Evolutionary conservation across 2,888 invertebrate species (phyloP).

Genomic region (Stenichneumon culpator): DNA sequence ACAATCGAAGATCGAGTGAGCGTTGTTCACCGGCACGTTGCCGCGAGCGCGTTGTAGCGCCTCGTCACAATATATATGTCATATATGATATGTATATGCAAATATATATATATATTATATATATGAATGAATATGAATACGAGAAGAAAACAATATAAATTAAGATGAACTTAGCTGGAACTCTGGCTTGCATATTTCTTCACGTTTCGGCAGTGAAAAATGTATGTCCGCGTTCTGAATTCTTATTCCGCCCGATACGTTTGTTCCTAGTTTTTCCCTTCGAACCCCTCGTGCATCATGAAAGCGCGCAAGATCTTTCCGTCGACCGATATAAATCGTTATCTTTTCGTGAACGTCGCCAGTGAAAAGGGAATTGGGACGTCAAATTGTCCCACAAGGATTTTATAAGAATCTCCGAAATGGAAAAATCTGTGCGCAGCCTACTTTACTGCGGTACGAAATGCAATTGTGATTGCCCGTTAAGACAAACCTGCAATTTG

Average conservation of each 20-base stretch:
- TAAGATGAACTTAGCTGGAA: constrained; percentile 65
- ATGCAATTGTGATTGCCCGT: constrained; percentile 13
- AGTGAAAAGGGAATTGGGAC: no score
- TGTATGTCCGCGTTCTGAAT: constrained; percentile 69
- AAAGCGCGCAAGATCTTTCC: not conserved
- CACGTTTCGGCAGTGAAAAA: constrained; percentile 67
- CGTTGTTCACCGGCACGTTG: no score
- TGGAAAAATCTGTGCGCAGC: not conserved
- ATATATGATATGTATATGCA: constrained; percentile 65
- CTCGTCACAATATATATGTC: constrained; percentile 28
- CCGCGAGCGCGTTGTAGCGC: no score
- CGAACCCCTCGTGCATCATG: not conserved
- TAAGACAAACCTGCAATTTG: not conserved
- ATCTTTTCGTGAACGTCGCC: not conserved
- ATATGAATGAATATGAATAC: constrained; percentile 77
- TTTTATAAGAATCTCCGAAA: not conserved
- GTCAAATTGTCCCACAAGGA: not conserved
- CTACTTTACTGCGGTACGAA: constrained; percentile 3
- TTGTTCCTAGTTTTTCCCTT: constrained; percentile 68
- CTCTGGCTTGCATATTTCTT: constrained; percentile 80
- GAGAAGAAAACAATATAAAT: constrained; percentile 76
- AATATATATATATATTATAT: constrained; percentile 70
- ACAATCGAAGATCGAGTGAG: no score
- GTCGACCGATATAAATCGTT: not conserved
- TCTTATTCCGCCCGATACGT: constrained; percentile 65